These are phyloP conservation scores for Magallana gigas DNA, from an alignment of 1,140 invertebrate genomes.

Conservation along the genomic window DNA sequence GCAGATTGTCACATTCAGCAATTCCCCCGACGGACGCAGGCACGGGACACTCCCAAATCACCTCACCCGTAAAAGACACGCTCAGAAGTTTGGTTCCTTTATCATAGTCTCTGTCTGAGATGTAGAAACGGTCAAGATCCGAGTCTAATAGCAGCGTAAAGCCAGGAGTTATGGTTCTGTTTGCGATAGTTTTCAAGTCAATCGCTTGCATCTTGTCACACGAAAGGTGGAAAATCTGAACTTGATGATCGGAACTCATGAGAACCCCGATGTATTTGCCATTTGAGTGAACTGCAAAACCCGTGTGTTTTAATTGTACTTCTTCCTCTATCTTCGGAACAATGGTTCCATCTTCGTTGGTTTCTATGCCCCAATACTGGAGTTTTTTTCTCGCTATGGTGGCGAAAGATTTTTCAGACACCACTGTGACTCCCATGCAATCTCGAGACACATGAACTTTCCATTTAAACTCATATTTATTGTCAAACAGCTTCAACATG, in stretches of 20 bases:
- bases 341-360: not conserved
- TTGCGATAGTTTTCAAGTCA: slow-evolving; percentile 6
- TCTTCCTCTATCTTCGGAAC: slow-evolving; percentile 16
- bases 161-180: not conserved
- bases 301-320: slow-evolving; percentile 10
- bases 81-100: slow-evolving; percentile 9
- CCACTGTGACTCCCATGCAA: not conserved
- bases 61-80: not conserved
- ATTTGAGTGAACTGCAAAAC: slow-evolving; percentile 19
- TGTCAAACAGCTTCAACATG: slow-evolving; percentile 27
- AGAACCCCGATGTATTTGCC: slow-evolving; percentile 28
- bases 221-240: slow-evolving; percentile 23
- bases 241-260: not conserved
- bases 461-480: not conserved
- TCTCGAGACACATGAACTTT: not conserved
- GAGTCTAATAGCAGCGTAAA: slow-evolving; percentile 3
- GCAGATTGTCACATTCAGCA: not conserved
- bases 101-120: slow-evolving; percentile 35
- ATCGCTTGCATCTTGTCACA: not conserved
- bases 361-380: not conserved
- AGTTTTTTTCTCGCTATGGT: slow-evolving; percentile 10
- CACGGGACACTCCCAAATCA: slow-evolving; percentile 18
- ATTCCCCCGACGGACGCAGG: slow-evolving; percentile 40
- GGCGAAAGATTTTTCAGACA: slow-evolving; percentile 26
- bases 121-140: not conserved